phyloP scores from a whole-genome alignment of 2,797 vertebrate genomes.

The Phoebastria nigripes region DNA sequence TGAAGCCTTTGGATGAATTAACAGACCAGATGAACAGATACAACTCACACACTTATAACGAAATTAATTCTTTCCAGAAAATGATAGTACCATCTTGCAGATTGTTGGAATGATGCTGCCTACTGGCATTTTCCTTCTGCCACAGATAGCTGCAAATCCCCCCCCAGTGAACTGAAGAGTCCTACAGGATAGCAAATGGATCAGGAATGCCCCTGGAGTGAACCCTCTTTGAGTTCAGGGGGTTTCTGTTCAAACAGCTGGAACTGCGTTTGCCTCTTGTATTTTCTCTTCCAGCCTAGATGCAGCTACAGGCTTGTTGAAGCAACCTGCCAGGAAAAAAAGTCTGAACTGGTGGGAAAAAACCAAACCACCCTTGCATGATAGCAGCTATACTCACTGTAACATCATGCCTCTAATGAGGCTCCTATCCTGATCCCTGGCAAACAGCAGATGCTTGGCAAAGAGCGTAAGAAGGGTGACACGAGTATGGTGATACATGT shows the following conservation, averaged over 20 bases:
- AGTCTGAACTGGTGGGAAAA: background rate
- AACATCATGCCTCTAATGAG: background rate
- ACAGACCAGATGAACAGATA: conserved; percentile 34
- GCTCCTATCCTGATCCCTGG: background rate
- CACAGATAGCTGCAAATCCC: background rate
- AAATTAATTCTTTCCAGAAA: conserved; percentile 37
- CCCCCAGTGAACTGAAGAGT: background rate
- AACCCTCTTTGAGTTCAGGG: background rate
- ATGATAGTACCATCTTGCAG: conserved; percentile 35
- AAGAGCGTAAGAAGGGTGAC: background rate
- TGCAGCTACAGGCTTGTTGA: background rate
- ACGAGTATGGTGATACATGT: fast-evolving
- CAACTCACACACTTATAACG: background rate
- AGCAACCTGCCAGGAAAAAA: background rate
- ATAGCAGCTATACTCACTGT: background rate
- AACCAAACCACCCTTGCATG: background rate
- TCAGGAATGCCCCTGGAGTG: background rate
- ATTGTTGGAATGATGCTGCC: conserved; percentile 28
- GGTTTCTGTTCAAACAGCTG: background rate
- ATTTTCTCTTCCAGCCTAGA: background rate
- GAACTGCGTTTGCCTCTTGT: background rate
- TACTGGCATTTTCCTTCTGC: conserved; percentile 36
- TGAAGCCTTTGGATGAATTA: conserved; percentile 21
- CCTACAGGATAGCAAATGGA: background rate
- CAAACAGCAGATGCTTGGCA: background rate